Conservation (phyloP, 2,113 vertebrate genomes). For the Tinamus guttatus region DNA sequence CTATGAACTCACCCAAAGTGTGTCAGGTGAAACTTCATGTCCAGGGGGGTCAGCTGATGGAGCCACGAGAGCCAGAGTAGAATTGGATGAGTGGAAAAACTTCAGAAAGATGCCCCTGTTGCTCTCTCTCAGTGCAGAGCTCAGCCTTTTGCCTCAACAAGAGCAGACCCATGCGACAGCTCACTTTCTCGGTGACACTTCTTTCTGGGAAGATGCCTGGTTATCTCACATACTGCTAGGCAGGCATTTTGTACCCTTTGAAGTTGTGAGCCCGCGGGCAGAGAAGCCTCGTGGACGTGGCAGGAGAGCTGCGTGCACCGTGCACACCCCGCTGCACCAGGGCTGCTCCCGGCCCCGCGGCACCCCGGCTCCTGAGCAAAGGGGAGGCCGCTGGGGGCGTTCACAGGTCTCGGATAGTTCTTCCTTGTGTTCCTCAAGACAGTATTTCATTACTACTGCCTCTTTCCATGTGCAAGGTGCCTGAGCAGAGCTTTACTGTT, state of each 20-base stretch:
- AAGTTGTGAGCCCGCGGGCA: not conserved
- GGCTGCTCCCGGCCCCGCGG: not conserved
- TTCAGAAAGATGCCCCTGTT: not conserved
- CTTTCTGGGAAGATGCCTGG: not conserved
- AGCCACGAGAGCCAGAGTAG: not conserved
- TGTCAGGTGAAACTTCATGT: not conserved
- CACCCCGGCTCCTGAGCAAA: not conserved
- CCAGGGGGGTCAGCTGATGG: rapidly evolving
- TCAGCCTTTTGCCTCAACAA: not conserved
- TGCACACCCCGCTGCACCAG: too few relatives aligned
- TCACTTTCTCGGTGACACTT: not conserved
- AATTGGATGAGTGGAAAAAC: not conserved
- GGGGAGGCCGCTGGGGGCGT: not conserved
- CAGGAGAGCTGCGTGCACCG: too few relatives aligned
- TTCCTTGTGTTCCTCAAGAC: not conserved
- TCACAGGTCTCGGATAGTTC: not conserved
- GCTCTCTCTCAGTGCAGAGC: not conserved
- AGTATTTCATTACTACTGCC: not conserved
- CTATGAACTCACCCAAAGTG: too few relatives aligned
- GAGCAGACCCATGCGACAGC: not conserved
- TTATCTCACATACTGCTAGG: not conserved
- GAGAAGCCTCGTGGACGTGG: too few relatives aligned
- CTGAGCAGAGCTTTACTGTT: not conserved
- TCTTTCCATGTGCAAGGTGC: not conserved
- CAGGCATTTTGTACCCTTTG: not conserved